phyloP scores from a whole-genome alignment of 64 coral and sea anemone species.

The Porites australiensis region DNA sequence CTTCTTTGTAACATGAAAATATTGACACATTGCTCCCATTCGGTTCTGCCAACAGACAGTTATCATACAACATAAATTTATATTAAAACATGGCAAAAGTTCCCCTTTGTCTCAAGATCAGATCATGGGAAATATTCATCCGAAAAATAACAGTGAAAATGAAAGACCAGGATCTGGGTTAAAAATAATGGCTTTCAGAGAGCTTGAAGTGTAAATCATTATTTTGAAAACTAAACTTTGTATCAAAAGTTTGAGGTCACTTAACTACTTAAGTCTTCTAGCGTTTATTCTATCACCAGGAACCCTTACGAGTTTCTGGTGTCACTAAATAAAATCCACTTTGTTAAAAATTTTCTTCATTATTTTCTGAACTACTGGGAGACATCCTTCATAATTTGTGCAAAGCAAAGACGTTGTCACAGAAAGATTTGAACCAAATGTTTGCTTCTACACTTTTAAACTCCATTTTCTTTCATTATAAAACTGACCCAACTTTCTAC shows the following conservation, averaged over 20 bases:
- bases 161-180: not conserved
- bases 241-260: slow-evolving; percentile 14
- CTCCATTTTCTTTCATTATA: slow-evolving; percentile 45
- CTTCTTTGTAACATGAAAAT: not conserved
- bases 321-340: slow-evolving; percentile 21
- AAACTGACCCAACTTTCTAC: slow-evolving; percentile 50
- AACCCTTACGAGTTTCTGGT: too few species aligned
- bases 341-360: not conserved
- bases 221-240: slow-evolving; percentile 7
- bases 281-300: not conserved
- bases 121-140: not conserved
- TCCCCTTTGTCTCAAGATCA: not conserved
- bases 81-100: not conserved
- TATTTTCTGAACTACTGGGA: slow-evolving; percentile 5
- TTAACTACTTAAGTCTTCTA: not conserved
- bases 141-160: not conserved
- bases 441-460: not conserved
- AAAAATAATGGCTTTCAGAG: not conserved
- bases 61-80: not conserved
- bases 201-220: not conserved
- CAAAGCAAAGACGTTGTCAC: not conserved
- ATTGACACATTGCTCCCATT: not conserved
- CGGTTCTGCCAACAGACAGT: not conserved
- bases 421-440: slow-evolving; percentile 3
- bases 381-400: slow-evolving; percentile 6